A percentile compares a stretch with the other conserved stretches of the same genome.
These are phyloP conservation scores for Halocynthia aurantium DNA, from an alignment of 23 tunicate species.

Conservation along the genomic window DNA sequence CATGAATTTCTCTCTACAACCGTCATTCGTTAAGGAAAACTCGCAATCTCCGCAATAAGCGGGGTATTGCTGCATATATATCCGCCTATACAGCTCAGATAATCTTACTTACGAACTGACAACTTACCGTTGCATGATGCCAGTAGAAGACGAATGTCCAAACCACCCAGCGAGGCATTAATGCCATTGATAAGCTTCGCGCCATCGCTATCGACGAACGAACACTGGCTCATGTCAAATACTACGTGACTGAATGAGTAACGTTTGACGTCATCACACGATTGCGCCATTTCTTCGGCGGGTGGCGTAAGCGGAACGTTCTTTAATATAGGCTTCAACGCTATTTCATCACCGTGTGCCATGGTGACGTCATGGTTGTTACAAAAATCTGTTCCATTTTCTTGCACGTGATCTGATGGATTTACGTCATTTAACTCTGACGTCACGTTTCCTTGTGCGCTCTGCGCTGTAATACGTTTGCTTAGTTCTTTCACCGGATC, in stretches of 20 bases:
- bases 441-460: neutral
- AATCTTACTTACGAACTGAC: no score
- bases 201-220: conserved; percentile 84
- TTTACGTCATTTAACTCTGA: neutral
- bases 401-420: neutral
- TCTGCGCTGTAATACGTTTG: neutral
- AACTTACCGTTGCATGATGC: conserved; percentile 41
- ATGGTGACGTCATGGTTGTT: neutral
- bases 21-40: no score
- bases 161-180: neutral
- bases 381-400: neutral
- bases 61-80: no score
- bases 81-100: no score
- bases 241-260: conserved; percentile 22
- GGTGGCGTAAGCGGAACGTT: neutral
- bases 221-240: conserved; percentile 59
- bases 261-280: neutral
- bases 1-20: no score
- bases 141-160: conserved; percentile 32
- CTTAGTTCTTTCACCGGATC: neutral
- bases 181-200: conserved; percentile 15
- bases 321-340: neutral
- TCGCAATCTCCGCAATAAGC: no score
- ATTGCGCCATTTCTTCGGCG: neutral
- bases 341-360: neutral